Evolutionary conservation across 2,797 vertebrate species (phyloP), one percentile per base, ranked within the genome.

Genomic region (Ammospiza maritima): DNA sequence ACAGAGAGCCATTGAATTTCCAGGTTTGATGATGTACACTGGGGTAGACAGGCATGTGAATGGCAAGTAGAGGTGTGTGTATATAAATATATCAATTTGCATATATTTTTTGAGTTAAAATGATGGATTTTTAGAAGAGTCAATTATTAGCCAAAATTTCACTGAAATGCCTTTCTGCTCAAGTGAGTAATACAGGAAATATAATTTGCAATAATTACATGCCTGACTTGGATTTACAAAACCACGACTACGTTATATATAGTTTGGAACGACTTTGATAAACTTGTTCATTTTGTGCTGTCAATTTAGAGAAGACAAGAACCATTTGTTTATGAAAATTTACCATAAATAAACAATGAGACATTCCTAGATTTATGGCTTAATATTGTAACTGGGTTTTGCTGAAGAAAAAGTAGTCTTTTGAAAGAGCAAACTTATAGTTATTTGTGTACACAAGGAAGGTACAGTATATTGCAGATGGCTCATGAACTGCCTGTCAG

Each of bases 241-340:
- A 80, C 21, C 67, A 64, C 0, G 0, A 79, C 92, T 85, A 40
- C 51, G 25, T 95, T 75, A 65, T 71, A 77, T 50, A 11, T 67
- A 58, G 34, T 67, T 91, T 76, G 73, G 72, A 71, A 69, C 21
- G 50, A 86, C 89, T 86, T 94, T 96, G 93, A 97, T 94, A 76
- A 96, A 96, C 91, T 61, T 91, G 79, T 50, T 94, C 32, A 61
- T 74, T 95, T 88, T 94, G 36, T 92, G 72, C 62, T 86, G 89
- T 94, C 86, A 96, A 70, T 96, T 96, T 89, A 80, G 54, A 88
- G 78, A 85, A 72, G 91, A 94, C 38, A 61, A 65, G 60, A 95
- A 66, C 48, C 38, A 93, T 96, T 96, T 94, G 66, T 92, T 86
- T 91, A 69, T 62, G 45, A 84, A 91, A 81, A 82, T 87, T 53